phyloP scores from a whole-genome alignment of 2,113 vertebrate species.

The Eurypyga helias region DNA sequence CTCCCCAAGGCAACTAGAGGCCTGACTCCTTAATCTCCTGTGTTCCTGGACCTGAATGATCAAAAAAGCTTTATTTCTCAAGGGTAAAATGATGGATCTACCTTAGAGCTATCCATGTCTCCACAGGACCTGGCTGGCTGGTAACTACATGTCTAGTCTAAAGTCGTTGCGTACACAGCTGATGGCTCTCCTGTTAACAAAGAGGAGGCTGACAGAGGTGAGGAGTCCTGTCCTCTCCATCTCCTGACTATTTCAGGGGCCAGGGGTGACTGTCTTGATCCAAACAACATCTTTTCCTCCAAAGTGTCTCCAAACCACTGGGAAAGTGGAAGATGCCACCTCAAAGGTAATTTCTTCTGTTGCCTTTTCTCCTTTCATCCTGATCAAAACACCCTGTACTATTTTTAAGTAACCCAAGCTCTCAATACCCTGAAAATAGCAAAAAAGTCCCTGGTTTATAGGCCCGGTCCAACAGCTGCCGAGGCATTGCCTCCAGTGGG shows the following conservation, averaged over 20 bases:
- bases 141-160: background rate
- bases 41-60: background rate
- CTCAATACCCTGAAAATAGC: background rate
- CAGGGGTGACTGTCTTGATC: background rate
- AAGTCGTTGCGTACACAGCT: accelerated
- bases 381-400: background rate
- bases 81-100: background rate
- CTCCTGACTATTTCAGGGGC: background rate
- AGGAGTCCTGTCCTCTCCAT: background rate
- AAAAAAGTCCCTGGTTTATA: background rate
- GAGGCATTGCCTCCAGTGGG: background rate
- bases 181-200: background rate
- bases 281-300: background rate
- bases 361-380: background rate
- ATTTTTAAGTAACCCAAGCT: background rate
- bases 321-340: background rate
- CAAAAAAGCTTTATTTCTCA: background rate
- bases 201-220: background rate
- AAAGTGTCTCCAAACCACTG: background rate
- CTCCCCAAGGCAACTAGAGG: background rate
- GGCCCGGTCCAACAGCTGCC: background rate
- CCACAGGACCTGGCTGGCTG: background rate
- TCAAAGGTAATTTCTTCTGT: background rate
- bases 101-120: background rate
- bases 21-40: background rate